Percentiles rank a stretch among this genome's conserved stretches.
phyloP scores from a whole-genome alignment of 2,888 invertebrate genomes.

The Lissocephala sabroskyi region DNA sequence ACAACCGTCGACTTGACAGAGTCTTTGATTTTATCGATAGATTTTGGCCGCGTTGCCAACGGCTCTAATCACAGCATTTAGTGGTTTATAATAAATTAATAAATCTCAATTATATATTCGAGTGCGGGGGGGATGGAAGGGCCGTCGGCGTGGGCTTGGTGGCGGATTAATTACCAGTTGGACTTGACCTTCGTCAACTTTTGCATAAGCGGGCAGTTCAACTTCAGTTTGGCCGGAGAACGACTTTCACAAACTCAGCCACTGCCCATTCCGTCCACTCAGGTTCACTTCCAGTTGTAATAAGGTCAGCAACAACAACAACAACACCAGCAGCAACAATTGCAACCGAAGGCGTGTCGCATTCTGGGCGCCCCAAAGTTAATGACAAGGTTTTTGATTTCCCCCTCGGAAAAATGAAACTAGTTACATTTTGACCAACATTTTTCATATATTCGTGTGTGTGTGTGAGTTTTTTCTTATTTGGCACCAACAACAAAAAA shows the following conservation, averaged over 20 bases:
- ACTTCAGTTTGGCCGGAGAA: constrained; percentile 52
- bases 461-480: no score
- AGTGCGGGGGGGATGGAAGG: no score
- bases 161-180: constrained; percentile 48
- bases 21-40: no score
- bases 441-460: no score
- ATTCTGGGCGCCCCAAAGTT: constrained; percentile 29
- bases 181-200: constrained; percentile 56
- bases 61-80: no score
- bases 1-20: no score
- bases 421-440: constrained; percentile 47
- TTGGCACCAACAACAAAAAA: constrained; percentile 61
- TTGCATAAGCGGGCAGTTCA: constrained; percentile 24
- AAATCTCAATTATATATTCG: no score
- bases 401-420: background rate
- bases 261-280: constrained; percentile 15
- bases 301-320: constrained; percentile 18
- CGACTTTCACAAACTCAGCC: constrained; percentile 60
- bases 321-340: constrained; percentile 4
- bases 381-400: constrained; percentile 27
- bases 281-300: constrained; percentile 27
- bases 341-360: constrained; percentile 30
- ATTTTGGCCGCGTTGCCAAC: no score
- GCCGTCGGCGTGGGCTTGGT: no score
- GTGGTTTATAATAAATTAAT: no score